phyloP scores from a whole-genome alignment of 2,888 invertebrate species.

The Drosophila multiciliata region DNA sequence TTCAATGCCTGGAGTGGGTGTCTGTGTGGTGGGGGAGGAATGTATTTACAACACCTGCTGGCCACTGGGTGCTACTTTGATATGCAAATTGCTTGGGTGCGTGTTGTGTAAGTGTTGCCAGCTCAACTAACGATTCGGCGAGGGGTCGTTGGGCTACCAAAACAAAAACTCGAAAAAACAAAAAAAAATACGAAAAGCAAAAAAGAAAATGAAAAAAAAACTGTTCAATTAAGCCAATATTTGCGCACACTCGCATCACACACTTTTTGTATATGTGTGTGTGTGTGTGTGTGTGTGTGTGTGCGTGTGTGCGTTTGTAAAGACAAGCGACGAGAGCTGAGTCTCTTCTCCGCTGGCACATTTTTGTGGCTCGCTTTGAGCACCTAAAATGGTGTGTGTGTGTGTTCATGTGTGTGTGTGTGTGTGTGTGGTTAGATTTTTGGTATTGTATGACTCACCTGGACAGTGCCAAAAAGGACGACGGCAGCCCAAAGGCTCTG shows the following conservation, averaged over 20 bases:
- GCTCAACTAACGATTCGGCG: constrained; percentile 1
- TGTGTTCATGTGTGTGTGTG: constrained; percentile 15
- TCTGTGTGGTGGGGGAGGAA: neutral
- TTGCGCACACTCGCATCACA: constrained; percentile 70
- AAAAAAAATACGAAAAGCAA: constrained; percentile 3
- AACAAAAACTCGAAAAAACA: constrained; percentile 34
- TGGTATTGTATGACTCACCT: constrained; percentile 70
- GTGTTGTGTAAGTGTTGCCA: constrained; percentile 48
- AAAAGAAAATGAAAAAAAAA: constrained; percentile 40
- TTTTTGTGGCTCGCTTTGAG: constrained; percentile 58
- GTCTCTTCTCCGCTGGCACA: constrained; percentile 59
- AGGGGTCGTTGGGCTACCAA: constrained; percentile 26
- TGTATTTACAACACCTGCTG: constrained; percentile 13
- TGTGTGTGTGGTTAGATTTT: constrained; percentile 4
- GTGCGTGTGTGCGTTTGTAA: constrained; percentile 14
- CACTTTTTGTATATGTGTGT: constrained; percentile 11
- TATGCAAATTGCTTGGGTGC: constrained; percentile 70
- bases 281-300: constrained; percentile 12
- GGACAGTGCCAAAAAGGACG: constrained; percentile 71
- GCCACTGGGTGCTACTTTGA: constrained; percentile 40
- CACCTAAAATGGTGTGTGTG: constrained; percentile 23
- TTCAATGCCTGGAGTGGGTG: neutral
- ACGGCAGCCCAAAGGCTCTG: constrained; percentile 73
- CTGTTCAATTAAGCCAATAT: constrained; percentile 78
- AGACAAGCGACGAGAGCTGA: constrained; percentile 37